Conservation (phyloP, 2,888 invertebrate species). For the Chymomyza amoena region DNA sequence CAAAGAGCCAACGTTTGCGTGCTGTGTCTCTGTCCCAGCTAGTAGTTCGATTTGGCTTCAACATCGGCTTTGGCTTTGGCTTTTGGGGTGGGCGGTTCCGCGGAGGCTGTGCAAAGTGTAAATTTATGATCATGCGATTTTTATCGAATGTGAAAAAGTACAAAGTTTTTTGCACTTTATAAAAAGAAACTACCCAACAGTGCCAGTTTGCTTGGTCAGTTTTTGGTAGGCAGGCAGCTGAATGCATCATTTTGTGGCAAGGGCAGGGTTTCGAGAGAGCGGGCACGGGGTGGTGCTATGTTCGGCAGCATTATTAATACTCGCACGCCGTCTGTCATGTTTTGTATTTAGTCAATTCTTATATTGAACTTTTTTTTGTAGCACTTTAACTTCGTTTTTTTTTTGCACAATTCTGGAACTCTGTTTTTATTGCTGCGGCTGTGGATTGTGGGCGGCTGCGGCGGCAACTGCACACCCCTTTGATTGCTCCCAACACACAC, state of each 20-base stretch:
- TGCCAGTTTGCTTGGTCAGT: neutral
- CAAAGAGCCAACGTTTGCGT: neutral
- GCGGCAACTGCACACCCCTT: constrained; percentile 25
- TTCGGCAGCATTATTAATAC: constrained; percentile 71
- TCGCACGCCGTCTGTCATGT: constrained; percentile 73
- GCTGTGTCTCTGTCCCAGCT: neutral
- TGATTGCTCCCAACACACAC: constrained; percentile 13
- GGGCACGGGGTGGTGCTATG: constrained; percentile 30
- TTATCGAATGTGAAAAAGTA: constrained; percentile 75
- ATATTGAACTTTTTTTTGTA: constrained; percentile 59
- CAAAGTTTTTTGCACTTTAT: constrained; percentile 74
- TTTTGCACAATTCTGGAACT: constrained; percentile 15
- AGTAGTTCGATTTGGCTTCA: constrained; percentile 1
- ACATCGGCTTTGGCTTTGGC: constrained; percentile 5
- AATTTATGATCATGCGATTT: constrained; percentile 79
- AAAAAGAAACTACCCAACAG: constrained; percentile 39
- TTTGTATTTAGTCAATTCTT: constrained; percentile 69
- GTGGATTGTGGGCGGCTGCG: constrained; percentile 13
- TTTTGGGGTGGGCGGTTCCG: constrained; percentile 69
- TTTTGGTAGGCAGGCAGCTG: constrained; percentile 2
- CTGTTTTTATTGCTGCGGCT: constrained; percentile 15
- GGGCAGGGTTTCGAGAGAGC: neutral
- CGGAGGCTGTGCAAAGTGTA: constrained; percentile 78
- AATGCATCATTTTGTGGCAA: constrained; percentile 1
- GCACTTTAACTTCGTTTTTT: constrained; percentile 39